These are phyloP conservation scores for Anodontia alba DNA, from an alignment of 2,888 invertebrate species.

Conservation along the genomic window DNA sequence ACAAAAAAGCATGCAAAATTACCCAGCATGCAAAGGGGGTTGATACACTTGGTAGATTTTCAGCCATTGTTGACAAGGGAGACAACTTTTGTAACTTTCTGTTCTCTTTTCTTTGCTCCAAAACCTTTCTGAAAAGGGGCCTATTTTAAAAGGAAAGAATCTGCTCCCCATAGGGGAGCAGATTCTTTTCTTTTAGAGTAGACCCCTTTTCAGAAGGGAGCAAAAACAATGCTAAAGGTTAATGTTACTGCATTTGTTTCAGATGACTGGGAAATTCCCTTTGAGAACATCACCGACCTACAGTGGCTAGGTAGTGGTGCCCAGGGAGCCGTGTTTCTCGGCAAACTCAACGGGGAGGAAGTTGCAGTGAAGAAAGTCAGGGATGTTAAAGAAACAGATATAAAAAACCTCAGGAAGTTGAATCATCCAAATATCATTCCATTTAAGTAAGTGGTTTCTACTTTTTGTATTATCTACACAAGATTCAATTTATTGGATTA, in stretches of 20 bases:
- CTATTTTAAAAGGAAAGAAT: too few relatives aligned
- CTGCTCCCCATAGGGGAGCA: too few relatives aligned
- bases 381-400: constrained; percentile 96
- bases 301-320: constrained; percentile 97
- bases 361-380: constrained; percentile 99
- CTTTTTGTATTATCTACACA: constrained; percentile 74
- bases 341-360: constrained; percentile 90
- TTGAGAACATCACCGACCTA: constrained; percentile 94
- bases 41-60: too few relatives aligned
- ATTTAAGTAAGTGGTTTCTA: constrained; percentile 87
- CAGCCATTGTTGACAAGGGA: too few relatives aligned
- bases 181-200: too few relatives aligned
- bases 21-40: too few relatives aligned
- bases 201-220: too few relatives aligned
- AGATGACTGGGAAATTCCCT: constrained; percentile 98
- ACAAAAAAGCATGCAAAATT: too few relatives aligned
- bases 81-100: too few relatives aligned
- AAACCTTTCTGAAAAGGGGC: too few relatives aligned
- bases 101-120: too few relatives aligned
- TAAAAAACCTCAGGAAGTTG: constrained; percentile 94
- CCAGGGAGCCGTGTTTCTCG: constrained; percentile 97
- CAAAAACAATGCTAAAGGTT: too few relatives aligned
- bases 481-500: neutral
- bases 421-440: constrained; percentile 98
- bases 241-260: constrained; percentile 54